phyloP scores from a whole-genome alignment of 2,888 invertebrate genomes.

The Clusia tigrina region DNA sequence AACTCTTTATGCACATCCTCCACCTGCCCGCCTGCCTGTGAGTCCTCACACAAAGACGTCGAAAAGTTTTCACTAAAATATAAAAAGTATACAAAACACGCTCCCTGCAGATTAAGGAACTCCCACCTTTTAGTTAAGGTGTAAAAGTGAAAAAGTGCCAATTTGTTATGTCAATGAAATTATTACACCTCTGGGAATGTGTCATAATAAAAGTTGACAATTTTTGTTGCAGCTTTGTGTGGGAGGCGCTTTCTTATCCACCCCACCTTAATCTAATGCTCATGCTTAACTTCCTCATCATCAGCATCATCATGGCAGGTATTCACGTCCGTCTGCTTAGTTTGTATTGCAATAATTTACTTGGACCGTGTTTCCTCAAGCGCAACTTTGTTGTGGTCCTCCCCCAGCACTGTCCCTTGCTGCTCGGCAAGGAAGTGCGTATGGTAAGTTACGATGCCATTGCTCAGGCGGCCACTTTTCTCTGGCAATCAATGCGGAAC shows the following conservation, averaged over 20 bases:
- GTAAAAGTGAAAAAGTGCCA: slow-evolving; percentile 21
- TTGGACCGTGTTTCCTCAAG: not conserved
- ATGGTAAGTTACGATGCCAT: not conserved
- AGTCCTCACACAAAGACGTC: not conserved
- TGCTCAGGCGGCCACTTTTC: not conserved
- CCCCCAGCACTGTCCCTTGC: not conserved
- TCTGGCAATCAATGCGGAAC: slow-evolving; percentile 14
- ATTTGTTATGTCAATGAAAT: slow-evolving; percentile 34
- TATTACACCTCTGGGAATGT: slow-evolving; percentile 31
- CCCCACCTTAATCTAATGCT: not conserved
- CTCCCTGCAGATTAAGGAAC: not conserved
- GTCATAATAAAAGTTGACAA: slow-evolving; percentile 32
- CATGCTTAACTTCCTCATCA: too few species aligned
- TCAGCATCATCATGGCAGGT: not conserved
- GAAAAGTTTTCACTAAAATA: not conserved
- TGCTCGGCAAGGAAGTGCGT: not conserved
- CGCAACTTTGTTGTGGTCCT: not conserved
- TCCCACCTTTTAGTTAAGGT: slow-evolving; percentile 13
- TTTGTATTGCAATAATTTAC: not conserved
- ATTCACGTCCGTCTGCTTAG: not conserved
- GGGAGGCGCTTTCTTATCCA: slow-evolving; percentile 3
- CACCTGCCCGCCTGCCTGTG: not conserved
- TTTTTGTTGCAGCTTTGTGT: slow-evolving; percentile 14
- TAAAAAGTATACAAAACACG: not conserved
- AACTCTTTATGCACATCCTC: not conserved